phyloP scores from a whole-genome alignment of 30 jellyfish, hydroid and myxozoan genomes.

The Mastigias papua region DNA sequence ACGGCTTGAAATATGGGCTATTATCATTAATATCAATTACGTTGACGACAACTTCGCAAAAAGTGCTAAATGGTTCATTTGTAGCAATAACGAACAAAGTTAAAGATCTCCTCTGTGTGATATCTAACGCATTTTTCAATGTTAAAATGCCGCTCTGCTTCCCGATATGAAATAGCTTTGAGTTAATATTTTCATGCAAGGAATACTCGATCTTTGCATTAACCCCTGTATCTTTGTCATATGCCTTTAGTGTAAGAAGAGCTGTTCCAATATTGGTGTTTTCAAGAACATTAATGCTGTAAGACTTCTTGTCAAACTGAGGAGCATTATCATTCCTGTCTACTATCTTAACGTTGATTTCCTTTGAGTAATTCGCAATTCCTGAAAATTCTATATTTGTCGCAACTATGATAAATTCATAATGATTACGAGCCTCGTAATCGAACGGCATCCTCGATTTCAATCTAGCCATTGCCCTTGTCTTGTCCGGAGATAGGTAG shows the following conservation, averaged over 20 bases:
- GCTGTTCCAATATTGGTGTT: conserved; percentile 32
- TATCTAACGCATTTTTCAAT: conserved; percentile 1
- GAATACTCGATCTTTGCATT: conserved; percentile 64
- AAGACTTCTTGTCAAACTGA: conserved; percentile 12
- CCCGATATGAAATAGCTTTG: conserved; percentile 46
- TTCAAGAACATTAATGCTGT: conserved; percentile 37
- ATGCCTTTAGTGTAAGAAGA: conserved; percentile 44
- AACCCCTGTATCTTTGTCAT: conserved; percentile 73
- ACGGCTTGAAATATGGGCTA: conserved; percentile 72
- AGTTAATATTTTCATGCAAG: conserved; percentile 28
- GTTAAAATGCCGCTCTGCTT: conserved; percentile 41
- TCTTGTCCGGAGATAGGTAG: conserved; percentile 42
- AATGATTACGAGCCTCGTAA: conserved; percentile 68
- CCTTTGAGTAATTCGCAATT: conserved; percentile 14
- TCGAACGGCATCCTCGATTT: conserved; percentile 45
- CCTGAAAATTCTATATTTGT: conserved; percentile 69
- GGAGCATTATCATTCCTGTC: conserved; percentile 85
- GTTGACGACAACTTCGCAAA: conserved; percentile 63
- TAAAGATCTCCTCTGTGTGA: conserved; percentile 6
- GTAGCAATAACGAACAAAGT: conserved; percentile 65
- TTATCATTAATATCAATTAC: conserved; percentile 81
- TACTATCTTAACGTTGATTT: conserved; percentile 13
- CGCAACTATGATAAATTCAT: conserved; percentile 76
- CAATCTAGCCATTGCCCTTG: conserved; percentile 41
- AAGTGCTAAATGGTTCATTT: conserved; percentile 51